Base-by-base conservation (phyloP, 2,888 invertebrate species). In the Elysia crispata region DNA sequence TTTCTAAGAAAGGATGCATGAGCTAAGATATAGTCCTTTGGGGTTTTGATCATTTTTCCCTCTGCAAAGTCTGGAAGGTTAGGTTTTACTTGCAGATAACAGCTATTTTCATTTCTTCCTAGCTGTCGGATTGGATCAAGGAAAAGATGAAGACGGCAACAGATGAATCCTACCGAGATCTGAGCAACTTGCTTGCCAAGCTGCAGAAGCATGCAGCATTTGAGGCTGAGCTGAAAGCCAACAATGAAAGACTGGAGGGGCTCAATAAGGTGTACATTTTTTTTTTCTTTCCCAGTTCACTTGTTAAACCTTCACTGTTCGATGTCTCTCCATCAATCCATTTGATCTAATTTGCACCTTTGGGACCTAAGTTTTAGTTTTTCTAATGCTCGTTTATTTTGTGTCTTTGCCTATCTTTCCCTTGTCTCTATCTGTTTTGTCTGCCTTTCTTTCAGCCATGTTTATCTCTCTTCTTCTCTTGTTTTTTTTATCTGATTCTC, bases 121-220 rank as follows among this genome's bases (percentile, higher is more conserved):
- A 92, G 92, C 92, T 98, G 15, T 94, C 95, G 72, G 94, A 94
- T 0, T 99, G 98, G 98, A 95, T 99, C 80, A 94, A 95, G 31
- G 98, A 98, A 89, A 99, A 99, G 93, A 95, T 96, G 76, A 95
- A 96, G 90, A 96, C 97, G 0, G 98, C 98, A 0, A 95, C 95
- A 0, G 98, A 98, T 88, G 97, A 98, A 92, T 97, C 96, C 82
- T 98, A 98, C 92, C 94, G 97, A 25, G 98, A 98, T 89, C 93
- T 98, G 25, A 95, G 94, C 62, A 98, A 98, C 91, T 92, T 93
- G 67, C 90, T 91, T 64, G 91, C 91, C 76, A 92, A 92, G 77
- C 89, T 93, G 30, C 91, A 93, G 86, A 93, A 92, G 86, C 93
- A 93, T 84, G 92, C 93, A 79, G 93, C 93, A 13, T 93, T 93